Conservation (phyloP, 2,113 vertebrate genomes). For the Potamarius usumacintae region DNA sequence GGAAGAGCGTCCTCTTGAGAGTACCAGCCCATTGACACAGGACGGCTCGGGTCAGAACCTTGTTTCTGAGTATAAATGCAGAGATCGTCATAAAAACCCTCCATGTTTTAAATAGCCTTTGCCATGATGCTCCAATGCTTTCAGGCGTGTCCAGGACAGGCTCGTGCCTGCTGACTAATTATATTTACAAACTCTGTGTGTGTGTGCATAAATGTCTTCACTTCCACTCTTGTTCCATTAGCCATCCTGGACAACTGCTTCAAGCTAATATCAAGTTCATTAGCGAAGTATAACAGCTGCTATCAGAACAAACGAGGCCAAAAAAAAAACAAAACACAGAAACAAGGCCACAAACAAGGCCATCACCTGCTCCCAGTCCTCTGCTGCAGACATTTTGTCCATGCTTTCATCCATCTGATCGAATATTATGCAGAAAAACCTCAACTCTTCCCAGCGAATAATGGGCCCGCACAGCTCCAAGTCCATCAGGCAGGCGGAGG, state of each 20-base stretch:
- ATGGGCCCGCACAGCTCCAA: constrained; percentile 61
- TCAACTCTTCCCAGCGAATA: constrained; percentile 57
- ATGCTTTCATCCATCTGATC: constrained; percentile 59
- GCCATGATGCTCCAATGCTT: neutral
- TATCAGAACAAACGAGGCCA: constrained; percentile 23
- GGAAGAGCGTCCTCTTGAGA: neutral
- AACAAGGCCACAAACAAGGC: constrained; percentile 32
- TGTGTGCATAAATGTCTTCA: constrained; percentile 13
- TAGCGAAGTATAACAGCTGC: constrained; percentile 18
- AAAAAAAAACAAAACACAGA: constrained; percentile 19
- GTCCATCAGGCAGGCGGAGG: constrained; percentile 60
- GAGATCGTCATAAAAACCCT: neutral
- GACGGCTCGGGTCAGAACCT: neutral
- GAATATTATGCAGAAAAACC: constrained; percentile 42
- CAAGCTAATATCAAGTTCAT: constrained; percentile 23
- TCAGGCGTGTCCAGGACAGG: neutral
- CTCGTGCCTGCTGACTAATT: constrained; percentile 13
- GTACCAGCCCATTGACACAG: neutral
- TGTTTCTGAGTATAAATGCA: neutral
- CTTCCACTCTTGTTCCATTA: constrained; percentile 10
- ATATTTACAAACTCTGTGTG: constrained; percentile 30
- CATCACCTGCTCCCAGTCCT: constrained; percentile 54
- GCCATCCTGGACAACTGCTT: constrained; percentile 28
- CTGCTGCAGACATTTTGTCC: constrained; percentile 37
- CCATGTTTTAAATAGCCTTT: neutral